Base-by-base conservation (phyloP, 2,888 invertebrate genomes). In the Amaurobius ferox region DNA sequence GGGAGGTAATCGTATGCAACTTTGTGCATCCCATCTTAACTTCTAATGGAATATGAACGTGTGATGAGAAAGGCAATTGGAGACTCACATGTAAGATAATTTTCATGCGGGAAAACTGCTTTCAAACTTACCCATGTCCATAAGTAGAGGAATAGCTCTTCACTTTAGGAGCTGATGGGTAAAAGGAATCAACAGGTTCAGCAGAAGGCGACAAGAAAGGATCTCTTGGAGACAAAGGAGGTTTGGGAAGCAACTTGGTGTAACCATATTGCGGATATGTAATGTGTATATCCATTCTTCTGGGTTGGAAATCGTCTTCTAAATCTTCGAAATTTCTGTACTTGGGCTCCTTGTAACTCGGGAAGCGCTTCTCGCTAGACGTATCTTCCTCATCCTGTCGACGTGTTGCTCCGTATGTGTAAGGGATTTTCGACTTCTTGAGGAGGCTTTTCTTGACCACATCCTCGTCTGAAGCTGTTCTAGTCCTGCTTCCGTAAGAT, bases 241-340 rank as follows among this genome's bases (percentile, higher is more conserved):
- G 85, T 5, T 70, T 61, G n/a, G 55, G 62, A 11, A 40, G 61
- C 16, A 44, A 61, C 19, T 72, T 29, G 1, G 72, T 16, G 11
- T 67, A 62, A 0, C 30, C 30, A 16, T 77, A 86, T 5, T 44
- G 30, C 2, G 67, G 67, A 19, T 67, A 73, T 1, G 67, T 61
- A 19, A 29, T 55, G 19, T 39, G 23, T 28, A 39, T 16, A 28
- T 86, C 85, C 0, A 78, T 67, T 44, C 78, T 67, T 30, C 78
- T 78, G 5, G 78, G 78, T 7, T n/a, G 44, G 61, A 73, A 86
- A 26, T 26, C 40, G n/a, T 62, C 67, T n/a, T 86, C 85, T 29
- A 86, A 16, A 16, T 86, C 85, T 32, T 72, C 85, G 7, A 73
- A 79, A 28, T 86, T 86, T 9, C 85, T 71, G 68, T 86, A 86